Base-by-base conservation (phyloP, 2,888 invertebrate species). In the Andrena chrysosceles region DNA sequence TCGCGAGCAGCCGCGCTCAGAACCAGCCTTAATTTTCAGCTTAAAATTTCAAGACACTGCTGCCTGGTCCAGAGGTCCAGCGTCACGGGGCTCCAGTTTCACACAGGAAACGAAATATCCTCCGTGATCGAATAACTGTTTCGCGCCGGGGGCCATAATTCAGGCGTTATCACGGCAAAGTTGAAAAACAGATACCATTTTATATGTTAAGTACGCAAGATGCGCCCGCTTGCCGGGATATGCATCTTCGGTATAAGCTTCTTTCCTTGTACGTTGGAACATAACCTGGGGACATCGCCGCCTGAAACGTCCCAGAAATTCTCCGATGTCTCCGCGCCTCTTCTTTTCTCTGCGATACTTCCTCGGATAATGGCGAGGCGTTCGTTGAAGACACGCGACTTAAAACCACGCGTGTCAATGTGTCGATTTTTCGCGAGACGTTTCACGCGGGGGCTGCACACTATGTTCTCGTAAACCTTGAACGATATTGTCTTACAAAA, bases 231-330 rank as follows among this genome's bases (percentile, higher is more conserved):
- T 72, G 60, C 33, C 66, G 75, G 73, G 81, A 81, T 84, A 84
- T 86, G 81, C 85, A 87, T 88, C 84, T 83, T 77, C 69, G 69
- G 72, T 77, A 83, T 89, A 89, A 89, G 89, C 86, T 87, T 68
- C 87, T 89, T 89, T 89, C 84, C 87, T 82, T 89, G 89, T 89
- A 89, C 76, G 78, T 20, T 54, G 81, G 78, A 83, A 81, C 78
- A 77, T 85, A 85, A 89, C 89, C 87, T 67, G 72, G 35, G 83
- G 89, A 86, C 86, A 85, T 85, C 31, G 79, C 54, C 16, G 76
- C 77, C 71, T 20, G 56, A 74, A 81, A 67, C 42, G 52, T 48
- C 60, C 26, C 35, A 71, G 85, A 82, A 74, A 81, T 80, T 49
- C 64, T 59, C 62, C 71, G 48, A 60, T 26, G 62, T 76, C 20